Base-by-base conservation (phyloP, 1,140 invertebrate genomes). In the Octopus bimaculoides region DNA sequence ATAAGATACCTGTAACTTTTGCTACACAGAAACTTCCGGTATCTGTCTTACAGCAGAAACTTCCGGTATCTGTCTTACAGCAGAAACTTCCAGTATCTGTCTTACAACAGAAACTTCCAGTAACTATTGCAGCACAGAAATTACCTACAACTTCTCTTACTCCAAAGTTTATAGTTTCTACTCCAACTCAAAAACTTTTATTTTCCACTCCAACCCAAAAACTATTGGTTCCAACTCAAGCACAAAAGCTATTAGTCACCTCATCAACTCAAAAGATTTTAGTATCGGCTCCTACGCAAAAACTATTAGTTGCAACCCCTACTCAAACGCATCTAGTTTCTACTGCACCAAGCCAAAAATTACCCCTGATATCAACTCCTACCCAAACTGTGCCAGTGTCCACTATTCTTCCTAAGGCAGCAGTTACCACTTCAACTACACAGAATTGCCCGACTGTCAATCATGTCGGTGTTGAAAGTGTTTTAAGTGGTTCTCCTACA, bases 291-390 rank as follows among this genome's bases (percentile, higher is more conserved):
- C 66, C 66, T 5, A 71, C 66, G 5, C 66, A 71, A 17, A 71
- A 71, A 20, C 26, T 71, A 17, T 20, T 71, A 6, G 66, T 71
- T 71, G 17, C 66, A 17, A 20, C 66, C 9, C 66, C 66, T n/a
- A 71, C 66, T 10, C 66, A 71, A 71, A 71, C 66, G 5, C 66
- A n/a, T 5, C 26, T 71, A 71, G 66, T 71, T 71, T 71, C 66
- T 20, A 71, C 66, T 17, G 8, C 66, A 6, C 66, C 66, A 71
- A 71, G 66, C 66, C 66, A 71, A 17, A 71, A 71, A 71, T 71
- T 71, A 12, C 66, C 66, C 66, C 26, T 71, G 66, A n/a, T 71
- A 17, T 71, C 66, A 9, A 71, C 66, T 71, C 56, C 56, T 61
- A 61, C 56, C 17, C 66, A 71, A 71, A 41, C 26, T 41, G 26